phyloP scores from a whole-genome alignment of 2,888 invertebrate species.

The Dorcus parallelipipedus region DNA sequence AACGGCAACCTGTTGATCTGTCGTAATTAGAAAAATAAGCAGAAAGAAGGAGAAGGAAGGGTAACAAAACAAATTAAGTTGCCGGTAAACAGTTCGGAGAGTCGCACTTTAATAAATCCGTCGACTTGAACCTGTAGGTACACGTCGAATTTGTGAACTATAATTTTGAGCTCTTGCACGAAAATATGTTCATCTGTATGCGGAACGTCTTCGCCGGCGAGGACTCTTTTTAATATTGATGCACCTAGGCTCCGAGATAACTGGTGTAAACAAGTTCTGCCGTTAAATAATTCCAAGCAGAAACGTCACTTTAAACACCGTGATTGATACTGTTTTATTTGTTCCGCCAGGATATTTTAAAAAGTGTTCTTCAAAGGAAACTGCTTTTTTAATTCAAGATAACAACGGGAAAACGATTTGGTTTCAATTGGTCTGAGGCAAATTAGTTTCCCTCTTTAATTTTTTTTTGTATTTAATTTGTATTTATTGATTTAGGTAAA shows the following conservation, averaged over 20 bases:
- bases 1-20: slow-evolving; percentile 35
- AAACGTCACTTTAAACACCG: no score
- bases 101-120: slow-evolving; percentile 40
- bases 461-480: no score
- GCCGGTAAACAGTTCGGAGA: slow-evolving; percentile 43
- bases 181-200: slow-evolving; percentile 36
- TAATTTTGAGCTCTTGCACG: slow-evolving; percentile 34
- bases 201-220: slow-evolving; percentile 25
- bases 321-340: no score
- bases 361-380: no score
- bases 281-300: not conserved
- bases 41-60: slow-evolving; percentile 27
- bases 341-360: no score
- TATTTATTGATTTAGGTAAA: no score
- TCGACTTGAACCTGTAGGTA: slow-evolving; percentile 5
- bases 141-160: slow-evolving; percentile 35
- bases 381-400: no score
- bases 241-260: not conserved
- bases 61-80: slow-evolving; percentile 47
- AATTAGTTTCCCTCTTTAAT: no score
- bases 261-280: not conserved
- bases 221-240: slow-evolving; percentile 6
- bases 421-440: no score
- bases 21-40: slow-evolving; percentile 24
- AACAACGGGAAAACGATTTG: no score